Evolutionary conservation across 2,113 vertebrate species (phyloP).

Genomic region (Clarias magur): DNA sequence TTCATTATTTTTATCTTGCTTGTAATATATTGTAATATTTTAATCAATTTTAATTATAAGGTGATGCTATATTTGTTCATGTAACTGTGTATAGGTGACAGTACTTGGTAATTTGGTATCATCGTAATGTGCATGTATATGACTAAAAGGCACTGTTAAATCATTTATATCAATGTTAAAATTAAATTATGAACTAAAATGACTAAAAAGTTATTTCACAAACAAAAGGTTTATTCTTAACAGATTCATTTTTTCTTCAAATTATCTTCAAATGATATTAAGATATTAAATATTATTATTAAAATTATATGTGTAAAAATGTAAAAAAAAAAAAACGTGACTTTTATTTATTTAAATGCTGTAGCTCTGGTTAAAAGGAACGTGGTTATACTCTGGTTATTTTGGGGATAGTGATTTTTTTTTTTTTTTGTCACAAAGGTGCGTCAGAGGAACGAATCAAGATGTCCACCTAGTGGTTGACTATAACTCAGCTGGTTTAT

Average conservation of each 20-base stretch:
- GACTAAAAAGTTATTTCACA: background rate
- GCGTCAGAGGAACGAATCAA: background rate
- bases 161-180: background rate
- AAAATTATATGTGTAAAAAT: no score
- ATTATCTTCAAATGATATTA: background rate
- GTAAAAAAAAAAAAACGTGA: background rate
- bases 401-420: background rate
- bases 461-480: constrained; percentile 31
- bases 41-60: background rate
- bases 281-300: no score
- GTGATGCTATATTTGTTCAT: background rate
- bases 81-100: background rate
- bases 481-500: background rate
- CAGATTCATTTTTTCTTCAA: background rate
- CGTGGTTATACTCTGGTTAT: no score
- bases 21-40: background rate
- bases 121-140: background rate
- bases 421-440: no score
- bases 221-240: background rate
- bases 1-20: no score
- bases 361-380: background rate
- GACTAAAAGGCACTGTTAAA: background rate
- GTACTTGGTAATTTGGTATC: background rate
- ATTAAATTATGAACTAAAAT: no score
- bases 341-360: background rate